Base-by-base conservation (phyloP, 2,888 invertebrate genomes). In the Aethes cnicana region DNA sequence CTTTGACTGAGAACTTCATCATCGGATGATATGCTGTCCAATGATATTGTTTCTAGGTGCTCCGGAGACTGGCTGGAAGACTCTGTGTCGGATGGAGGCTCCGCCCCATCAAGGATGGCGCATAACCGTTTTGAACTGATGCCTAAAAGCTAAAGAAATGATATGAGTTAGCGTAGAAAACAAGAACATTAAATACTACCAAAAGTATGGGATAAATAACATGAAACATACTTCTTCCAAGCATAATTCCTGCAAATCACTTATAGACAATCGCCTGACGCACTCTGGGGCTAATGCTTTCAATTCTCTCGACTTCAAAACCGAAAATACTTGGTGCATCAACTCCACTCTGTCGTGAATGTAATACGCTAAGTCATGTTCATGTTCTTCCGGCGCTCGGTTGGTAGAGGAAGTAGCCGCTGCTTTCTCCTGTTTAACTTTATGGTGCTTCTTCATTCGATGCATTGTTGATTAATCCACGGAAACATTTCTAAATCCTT, bases 21-120 rank as follows among this genome's bases (percentile, higher is more conserved):
- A 47, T 87, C 88, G 0, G 92, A 92, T 0, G 92, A 92, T 41
- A 92, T 92, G 71, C 92, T 92, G 63, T 92, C 92, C 53, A 92
- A 69, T 0, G 92, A 92, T 47, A 92, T 91, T 1, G 92, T 91
- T 68, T 92, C 93, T 67, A 81, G 7, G 2, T 57, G 61, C 4
- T 79, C 82, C 0, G 73, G 72, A 0, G 82, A 68, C 0, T 57
- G 62, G 53, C 82, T 82, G 0, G 88, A 87, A 0, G 88, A 85
- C 46, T 88, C 88, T 0, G 90, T 89, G 62, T 90, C 89, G 0
- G 88, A 84, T 0, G 90, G 90, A 0, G 90, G 83, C 1, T 81
- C 82, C 0, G 80, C 87, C 0, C 89, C 90, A 7, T 90, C 88
- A 3, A 92, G 81, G 6, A 92, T 88, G 0, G 92, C 90, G 21